Base-by-base conservation (phyloP, 2,797 vertebrate genomes). In the Psittacula echo region DNA sequence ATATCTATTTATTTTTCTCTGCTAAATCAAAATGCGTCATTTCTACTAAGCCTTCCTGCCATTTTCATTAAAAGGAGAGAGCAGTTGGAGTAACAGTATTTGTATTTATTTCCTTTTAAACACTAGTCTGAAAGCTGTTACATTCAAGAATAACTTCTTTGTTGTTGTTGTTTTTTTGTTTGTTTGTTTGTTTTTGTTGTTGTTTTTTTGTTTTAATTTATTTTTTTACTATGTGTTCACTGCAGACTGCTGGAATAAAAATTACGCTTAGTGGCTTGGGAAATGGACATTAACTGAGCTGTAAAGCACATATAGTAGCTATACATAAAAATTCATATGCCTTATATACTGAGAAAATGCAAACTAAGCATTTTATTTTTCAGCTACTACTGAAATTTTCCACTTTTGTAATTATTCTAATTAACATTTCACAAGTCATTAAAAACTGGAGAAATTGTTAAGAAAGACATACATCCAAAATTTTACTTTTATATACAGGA, bases 1-100 rank as follows among this genome's bases (percentile, higher is more conserved):
- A 11, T 19, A 87, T 76, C 32, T 66, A 89, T 93, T 93, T 94
- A 83, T 88, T 92, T 94, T 96, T 77, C 48, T 74, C 45, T 87
- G 13, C 13, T 78, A 93, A 94, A 82, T 42, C 27, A 44, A 91
- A 60, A 71, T 29, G 23, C 1, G 1, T 34, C 7, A 53, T 68
- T 92, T 94, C 51, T 93, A 73, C 23, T 10, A 74, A 42, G 29
- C 14, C 11, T 91, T 91, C 37, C 53, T 88, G 27, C 3, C 21
- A 37, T 74, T 92, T 91, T 66, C 12, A 20, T 65, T 47, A 64
- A 68, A 93, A 90, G 16, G 20, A 72, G 23, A 48, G 50, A 83
- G 11, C 12, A 10, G 30, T 73, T 24, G 86, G 47, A 94, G 20
- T 50, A 67, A 90, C 44, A 81, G 6, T 64, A 18, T 79, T 84